Percentiles rank a stretch among this genome's conserved stretches.
These are phyloP conservation scores for Neuroscelio doddi DNA, from an alignment of 2,888 invertebrate genomes.

Conservation along the genomic window DNA sequence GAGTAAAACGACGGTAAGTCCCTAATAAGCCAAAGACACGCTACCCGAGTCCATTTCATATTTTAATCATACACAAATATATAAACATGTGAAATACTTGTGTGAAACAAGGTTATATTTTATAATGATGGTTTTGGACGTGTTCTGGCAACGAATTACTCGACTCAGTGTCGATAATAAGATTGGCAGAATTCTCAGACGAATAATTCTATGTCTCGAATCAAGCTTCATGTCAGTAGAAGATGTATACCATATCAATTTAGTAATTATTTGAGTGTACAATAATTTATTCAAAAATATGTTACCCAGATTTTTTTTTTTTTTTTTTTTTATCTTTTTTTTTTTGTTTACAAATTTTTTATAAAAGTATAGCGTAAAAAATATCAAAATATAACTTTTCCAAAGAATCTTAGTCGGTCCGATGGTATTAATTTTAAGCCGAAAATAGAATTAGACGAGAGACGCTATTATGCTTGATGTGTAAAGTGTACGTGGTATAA, in stretches of 20 bases:
- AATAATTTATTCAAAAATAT: conserved; percentile 11
- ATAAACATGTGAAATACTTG: neutral
- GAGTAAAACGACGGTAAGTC: no score
- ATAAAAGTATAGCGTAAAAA: no score
- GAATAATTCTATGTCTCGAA: neutral
- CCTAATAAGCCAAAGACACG: neutral
- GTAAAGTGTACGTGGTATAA: no score
- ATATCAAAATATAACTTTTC: no score
- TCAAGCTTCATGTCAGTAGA: neutral
- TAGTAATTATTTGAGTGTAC: neutral
- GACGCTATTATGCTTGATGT: no score
- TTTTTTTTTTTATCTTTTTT: no score
- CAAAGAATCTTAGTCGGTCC: no score
- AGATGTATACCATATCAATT: no score
- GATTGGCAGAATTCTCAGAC: neutral
- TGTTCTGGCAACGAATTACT: conserved; percentile 1
- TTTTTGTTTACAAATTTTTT: no score
- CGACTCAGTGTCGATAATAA: neutral
- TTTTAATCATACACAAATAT: conserved; percentile 4
- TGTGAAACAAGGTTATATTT: neutral
- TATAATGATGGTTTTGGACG: neutral
- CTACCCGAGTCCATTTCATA: neutral
- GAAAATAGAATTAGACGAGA: no score
- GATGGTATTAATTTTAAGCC: no score
- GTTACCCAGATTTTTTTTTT: no score